Percentiles rank a stretch among this genome's conserved stretches.
These are phyloP conservation scores for Galaxea fascicularis DNA, from an alignment of 92 coral and sea anemone genomes.

Conservation along the genomic window DNA sequence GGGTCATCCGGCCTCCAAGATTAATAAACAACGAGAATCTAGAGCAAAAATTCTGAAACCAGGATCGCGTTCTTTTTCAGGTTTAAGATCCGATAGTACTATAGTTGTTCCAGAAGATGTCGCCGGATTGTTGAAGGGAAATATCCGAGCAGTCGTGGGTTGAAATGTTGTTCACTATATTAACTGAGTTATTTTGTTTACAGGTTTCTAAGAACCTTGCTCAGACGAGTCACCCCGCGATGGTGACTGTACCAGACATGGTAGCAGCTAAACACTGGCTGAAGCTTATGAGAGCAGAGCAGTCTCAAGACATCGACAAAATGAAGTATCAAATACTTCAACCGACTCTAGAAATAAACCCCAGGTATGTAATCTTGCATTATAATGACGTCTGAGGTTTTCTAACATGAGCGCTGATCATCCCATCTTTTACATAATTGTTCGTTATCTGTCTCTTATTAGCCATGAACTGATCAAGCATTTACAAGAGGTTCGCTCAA, in stretches of 20 bases:
- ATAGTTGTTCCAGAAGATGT: no score
- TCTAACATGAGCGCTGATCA: no score
- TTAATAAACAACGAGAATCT: no score
- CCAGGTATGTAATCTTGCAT: conserved; percentile 67
- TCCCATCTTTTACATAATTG: no score
- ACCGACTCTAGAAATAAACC: conserved; percentile 95
- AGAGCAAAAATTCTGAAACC: no score
- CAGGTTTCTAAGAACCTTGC: conserved; percentile 89
- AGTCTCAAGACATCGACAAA: conserved; percentile 82
- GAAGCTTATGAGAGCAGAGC: conserved; percentile 84
- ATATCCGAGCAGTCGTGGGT: neutral
- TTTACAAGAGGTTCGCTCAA: conserved; percentile 75
- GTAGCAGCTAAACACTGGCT: conserved; percentile 99
- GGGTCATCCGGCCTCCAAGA: no score
- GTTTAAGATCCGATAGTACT: no score
- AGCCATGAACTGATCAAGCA: conserved; percentile 93
- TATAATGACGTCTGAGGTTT: no score
- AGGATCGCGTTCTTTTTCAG: no score
- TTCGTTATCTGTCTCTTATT: neutral
- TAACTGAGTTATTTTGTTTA: neutral
- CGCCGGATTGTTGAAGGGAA: no score
- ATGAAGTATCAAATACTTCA: conserved; percentile 90
- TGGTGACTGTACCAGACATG: conserved; percentile 99
- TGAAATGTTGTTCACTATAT: neutral
- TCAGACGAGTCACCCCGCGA: conserved; percentile 93